These are phyloP conservation scores for Pachycephus smyrnensis DNA, from an alignment of 2,888 invertebrate species.

Conservation along the genomic window DNA sequence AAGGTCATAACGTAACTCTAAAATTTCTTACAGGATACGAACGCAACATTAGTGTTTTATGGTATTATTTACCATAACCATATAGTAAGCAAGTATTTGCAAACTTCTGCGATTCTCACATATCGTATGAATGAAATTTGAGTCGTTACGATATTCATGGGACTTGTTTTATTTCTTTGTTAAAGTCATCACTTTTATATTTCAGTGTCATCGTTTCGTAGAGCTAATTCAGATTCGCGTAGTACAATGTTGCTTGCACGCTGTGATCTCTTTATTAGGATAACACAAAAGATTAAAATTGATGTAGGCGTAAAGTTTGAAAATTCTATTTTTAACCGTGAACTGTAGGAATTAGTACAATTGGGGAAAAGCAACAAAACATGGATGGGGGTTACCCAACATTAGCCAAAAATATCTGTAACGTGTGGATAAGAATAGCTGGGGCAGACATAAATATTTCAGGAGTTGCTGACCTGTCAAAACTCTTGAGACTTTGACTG, in stretches of 20 bases:
- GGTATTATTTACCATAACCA: background rate
- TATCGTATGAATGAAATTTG: background rate
- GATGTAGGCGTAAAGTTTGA: background rate
- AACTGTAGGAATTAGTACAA: slow-evolving; percentile 8
- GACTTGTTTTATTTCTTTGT: background rate
- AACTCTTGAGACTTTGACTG: slow-evolving; percentile 38
- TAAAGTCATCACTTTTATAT: background rate
- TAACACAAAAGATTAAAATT: background rate
- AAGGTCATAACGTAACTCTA: background rate
- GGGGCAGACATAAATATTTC: slow-evolving; percentile 45
- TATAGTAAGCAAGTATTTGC: background rate
- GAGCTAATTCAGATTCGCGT: background rate
- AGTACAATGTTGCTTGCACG: background rate
- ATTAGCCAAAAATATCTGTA: slow-evolving; percentile 14
- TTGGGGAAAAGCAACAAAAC: slow-evolving; percentile 13
- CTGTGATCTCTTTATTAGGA: background rate
- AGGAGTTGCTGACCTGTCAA: slow-evolving; percentile 53
- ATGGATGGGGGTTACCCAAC: slow-evolving; percentile 12
- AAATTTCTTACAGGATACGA: background rate
- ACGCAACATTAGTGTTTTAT: too few relatives aligned
- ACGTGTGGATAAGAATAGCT: slow-evolving; percentile 42
- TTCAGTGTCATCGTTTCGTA: background rate
- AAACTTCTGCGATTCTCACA: background rate
- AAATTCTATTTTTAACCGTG: background rate
- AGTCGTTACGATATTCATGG: too few relatives aligned